Evolutionary conservation across 2,113 vertebrate genomes (phyloP), one percentile per base, ranked within the genome.

Genomic region (Ailuropoda melanoleuca): DNA sequence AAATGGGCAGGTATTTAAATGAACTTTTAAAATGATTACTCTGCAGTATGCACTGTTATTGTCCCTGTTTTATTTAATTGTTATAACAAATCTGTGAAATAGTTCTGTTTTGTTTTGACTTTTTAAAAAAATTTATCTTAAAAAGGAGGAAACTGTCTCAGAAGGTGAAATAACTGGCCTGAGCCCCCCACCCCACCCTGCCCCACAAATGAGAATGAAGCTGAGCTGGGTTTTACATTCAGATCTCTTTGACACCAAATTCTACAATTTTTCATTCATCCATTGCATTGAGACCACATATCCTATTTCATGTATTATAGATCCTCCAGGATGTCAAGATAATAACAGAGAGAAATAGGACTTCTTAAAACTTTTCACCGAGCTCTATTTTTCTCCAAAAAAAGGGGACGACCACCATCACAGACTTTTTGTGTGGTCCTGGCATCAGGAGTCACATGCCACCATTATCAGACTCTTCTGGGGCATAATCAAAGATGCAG

Each of bases 1-100:
- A 89, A 92, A 81, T 85, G 53, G 43, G 0, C 24, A 82, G 48
- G 17, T 77, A 81, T 85, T 66, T 97, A 66, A 58, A 88, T 66
- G 23, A 83, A 46, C 23, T 94, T 95, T 84, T 4, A 50, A 74
- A 96, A 60, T 89, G 46, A 17, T 9, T 31, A 50, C 21, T 39
- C 1, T 29, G 14, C 2, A 0, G 14, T 70, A 81, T 70, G 4
- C 31, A 60, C 6, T 48, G 6, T 12, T 64, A 29, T 19, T 53
- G 3, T 31, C 26, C 31, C 21, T 64, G 64, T 81, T 68, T 50
- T 34, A 31, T 66, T 84, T 58, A 87, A 66, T 62, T 46, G 23
- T 48, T 88, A 21, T 21, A 82, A 85, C 1, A 70, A 84, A 60
- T 56, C 55, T 88, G 31, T 53, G n/a, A 83, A 21, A 24, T 0